Evolutionary conservation across 2,113 vertebrate species (phyloP).

Genomic region (Perca fluviatilis): DNA sequence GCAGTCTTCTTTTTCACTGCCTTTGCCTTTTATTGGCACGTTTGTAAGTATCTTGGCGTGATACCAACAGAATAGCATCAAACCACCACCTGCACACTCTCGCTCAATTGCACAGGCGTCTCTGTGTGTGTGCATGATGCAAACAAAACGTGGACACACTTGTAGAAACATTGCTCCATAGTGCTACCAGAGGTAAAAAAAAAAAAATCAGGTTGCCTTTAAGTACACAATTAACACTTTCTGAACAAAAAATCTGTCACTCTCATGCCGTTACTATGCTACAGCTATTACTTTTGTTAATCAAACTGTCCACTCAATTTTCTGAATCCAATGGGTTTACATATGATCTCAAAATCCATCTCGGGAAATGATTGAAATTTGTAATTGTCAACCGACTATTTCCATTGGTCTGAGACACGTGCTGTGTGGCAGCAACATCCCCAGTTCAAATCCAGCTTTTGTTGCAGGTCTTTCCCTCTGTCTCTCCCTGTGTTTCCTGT

Average conservation of each 20-base stretch:
- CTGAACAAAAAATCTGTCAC: neutral
- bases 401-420: neutral
- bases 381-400: neutral
- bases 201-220: neutral
- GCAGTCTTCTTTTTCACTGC: neutral
- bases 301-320: neutral
- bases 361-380: neutral
- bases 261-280: neutral
- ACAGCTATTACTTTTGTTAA: neutral
- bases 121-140: neutral
- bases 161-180: neutral
- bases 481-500: conserved; percentile 1
- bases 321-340: neutral
- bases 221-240: neutral
- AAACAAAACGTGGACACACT: neutral
- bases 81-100: neutral
- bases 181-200: neutral
- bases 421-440: neutral
- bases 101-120: neutral
- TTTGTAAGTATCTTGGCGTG: neutral
- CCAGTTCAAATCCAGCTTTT: conserved; percentile 4
- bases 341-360: neutral
- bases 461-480: neutral
- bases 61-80: neutral
- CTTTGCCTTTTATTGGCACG: neutral